Evolutionary conservation across 2,888 invertebrate species (phyloP).

Genomic region (Dermolepida albohirtum): DNA sequence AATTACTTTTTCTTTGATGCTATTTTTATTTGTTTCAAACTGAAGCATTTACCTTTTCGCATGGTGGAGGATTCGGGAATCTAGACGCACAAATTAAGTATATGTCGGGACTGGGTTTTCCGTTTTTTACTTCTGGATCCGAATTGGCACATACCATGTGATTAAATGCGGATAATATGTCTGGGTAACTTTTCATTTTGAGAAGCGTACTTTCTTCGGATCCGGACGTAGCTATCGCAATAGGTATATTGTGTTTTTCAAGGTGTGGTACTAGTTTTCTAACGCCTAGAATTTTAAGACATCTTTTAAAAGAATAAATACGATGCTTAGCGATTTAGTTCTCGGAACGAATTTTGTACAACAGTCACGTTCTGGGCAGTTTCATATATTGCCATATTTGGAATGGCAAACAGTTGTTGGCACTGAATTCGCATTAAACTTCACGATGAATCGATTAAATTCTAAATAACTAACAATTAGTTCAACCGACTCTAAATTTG

Average conservation of each 20-base stretch:
- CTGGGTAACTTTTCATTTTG: slow-evolving; percentile 67
- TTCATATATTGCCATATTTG: too few relatives aligned
- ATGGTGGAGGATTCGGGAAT: slow-evolving; percentile 68
- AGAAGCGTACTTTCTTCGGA: slow-evolving; percentile 68
- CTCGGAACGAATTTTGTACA: too few relatives aligned
- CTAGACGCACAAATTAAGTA: slow-evolving; percentile 74
- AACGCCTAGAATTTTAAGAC: slow-evolving; percentile 63
- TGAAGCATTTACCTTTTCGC: slow-evolving; percentile 55
- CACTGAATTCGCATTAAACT: too few relatives aligned
- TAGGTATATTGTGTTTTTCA: slow-evolving; percentile 71
- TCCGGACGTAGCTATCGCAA: slow-evolving; percentile 78
- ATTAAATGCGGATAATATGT: slow-evolving; percentile 68
- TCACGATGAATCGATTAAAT: too few relatives aligned
- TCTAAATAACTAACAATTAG: too few relatives aligned
- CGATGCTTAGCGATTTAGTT: background rate
- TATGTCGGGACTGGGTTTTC: slow-evolving; percentile 79
- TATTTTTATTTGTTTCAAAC: too few relatives aligned
- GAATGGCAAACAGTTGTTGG: too few relatives aligned
- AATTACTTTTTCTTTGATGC: too few relatives aligned
- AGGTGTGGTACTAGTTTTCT: slow-evolving; percentile 72
- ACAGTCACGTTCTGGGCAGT: too few relatives aligned
- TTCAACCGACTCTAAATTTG: too few relatives aligned
- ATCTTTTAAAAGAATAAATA: background rate
- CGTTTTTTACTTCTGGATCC: slow-evolving; percentile 75
- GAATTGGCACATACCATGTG: slow-evolving; percentile 71